phyloP scores from a whole-genome alignment of 1,140 invertebrate genomes.

The Lerema accius region DNA sequence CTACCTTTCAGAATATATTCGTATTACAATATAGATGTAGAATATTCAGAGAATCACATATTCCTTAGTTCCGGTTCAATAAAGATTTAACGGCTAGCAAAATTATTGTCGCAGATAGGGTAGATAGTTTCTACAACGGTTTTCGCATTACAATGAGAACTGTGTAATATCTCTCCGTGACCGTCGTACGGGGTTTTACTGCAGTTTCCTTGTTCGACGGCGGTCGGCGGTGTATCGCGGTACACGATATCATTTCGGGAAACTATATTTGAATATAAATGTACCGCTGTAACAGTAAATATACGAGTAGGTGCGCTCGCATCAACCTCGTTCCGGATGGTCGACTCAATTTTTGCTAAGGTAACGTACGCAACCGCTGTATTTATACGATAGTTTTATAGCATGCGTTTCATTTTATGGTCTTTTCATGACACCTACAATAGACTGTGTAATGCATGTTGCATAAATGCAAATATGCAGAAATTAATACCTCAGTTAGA shows the following conservation, averaged over 20 bases:
- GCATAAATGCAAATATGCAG: too few species aligned
- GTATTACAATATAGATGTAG: too few species aligned
- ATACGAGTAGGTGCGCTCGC: conserved; percentile 6
- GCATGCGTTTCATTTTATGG: too few species aligned
- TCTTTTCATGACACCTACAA: too few species aligned
- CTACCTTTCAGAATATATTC: too few species aligned
- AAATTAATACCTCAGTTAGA: too few species aligned
- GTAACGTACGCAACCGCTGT: neutral
- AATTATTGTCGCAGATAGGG: conserved; percentile 11
- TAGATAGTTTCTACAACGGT: conserved; percentile 16
- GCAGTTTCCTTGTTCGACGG: conserved; percentile 5
- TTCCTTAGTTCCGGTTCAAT: too few species aligned
- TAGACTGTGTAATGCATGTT: too few species aligned
- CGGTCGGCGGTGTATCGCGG: conserved; percentile 10
- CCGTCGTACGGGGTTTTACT: conserved; percentile 6
- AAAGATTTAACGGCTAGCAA: conserved; percentile 6
- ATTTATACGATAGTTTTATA: neutral
- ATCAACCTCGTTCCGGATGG: conserved; percentile 20
- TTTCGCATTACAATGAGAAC: conserved; percentile 14
- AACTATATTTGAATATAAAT: conserved; percentile 24
- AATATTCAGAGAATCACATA: too few species aligned
- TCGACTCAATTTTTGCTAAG: conserved; percentile 22
- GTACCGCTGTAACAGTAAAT: conserved; percentile 23
- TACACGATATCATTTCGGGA: conserved; percentile 18
- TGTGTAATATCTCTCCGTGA: conserved; percentile 17